Evolutionary conservation across 2,888 invertebrate species (phyloP), one percentile per base, ranked within the genome.

Genomic region (Pseudococcus viburni): DNA sequence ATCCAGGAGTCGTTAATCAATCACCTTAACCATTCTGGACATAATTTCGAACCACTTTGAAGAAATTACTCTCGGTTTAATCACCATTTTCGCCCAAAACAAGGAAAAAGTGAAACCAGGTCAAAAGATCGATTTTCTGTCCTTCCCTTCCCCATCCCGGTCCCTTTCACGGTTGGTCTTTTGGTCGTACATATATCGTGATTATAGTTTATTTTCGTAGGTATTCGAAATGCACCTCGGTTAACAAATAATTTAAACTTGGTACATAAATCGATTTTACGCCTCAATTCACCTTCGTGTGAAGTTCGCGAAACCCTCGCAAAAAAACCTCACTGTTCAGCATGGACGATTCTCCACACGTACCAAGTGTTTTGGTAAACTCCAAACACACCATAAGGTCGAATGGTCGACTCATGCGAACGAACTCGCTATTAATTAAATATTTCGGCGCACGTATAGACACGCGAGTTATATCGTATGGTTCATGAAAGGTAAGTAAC

Each of bases 181-280:
- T 64, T 22, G 64, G 9, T 4, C 9, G 3, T 64, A 33, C 26
- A 33, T 33, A 33, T 33, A 64, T 64, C 64, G 22, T 15, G 64
- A 64, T 64, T 11, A 22, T 22, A 11, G 64, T 64, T 64, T 64
- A 64, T 64, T 64, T 64, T 64, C 22, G 42, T 42, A 0, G 64
- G 55, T n/a, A 55, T 17, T 55, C 55, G n/a, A 55, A 55, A 55
- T 55, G 55, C 55, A 55, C n/a, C 55, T 55, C 55, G 0, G 55
- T 55, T 55, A 55, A 55, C 12, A 15, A 51, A 55, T 55, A 55
- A 55, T 55, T 55, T 55, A 17, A 55, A 6, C 55, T 55, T 17
- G 17, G 55, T 55, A 55, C 22, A 64, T 19, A 64, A 64, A 64
- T 64, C 64, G 64, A 64, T 64, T 64, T 64, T 64, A 64, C 15